These are phyloP conservation scores for Byasa hedistus DNA, from an alignment of 2,888 invertebrate species.

Conservation along the genomic window DNA sequence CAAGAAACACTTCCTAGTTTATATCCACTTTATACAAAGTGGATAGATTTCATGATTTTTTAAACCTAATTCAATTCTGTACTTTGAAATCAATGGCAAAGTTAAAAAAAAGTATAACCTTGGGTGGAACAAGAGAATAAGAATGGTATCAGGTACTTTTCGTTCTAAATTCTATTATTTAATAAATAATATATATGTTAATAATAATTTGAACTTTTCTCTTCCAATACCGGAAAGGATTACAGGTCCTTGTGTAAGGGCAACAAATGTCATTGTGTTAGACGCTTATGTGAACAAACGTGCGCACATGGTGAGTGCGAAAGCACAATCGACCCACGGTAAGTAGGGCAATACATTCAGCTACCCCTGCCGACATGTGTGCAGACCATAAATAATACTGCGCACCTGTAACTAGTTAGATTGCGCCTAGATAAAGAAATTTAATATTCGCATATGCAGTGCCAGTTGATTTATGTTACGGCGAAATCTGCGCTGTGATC, in stretches of 20 bases:
- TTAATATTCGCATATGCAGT: conserved; percentile 55
- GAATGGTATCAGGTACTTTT: too few species aligned
- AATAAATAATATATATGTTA: too few species aligned
- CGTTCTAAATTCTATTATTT: too few species aligned
- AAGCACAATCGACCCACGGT: conserved; percentile 55
- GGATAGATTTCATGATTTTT: too few species aligned
- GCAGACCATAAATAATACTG: conserved; percentile 64
- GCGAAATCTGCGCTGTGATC: conserved; percentile 24
- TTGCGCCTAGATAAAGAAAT: conserved; percentile 68
- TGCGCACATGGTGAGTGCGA: conserved; percentile 46
- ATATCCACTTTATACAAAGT: too few species aligned
- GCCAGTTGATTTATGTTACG: conserved; percentile 52
- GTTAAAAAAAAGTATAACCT: too few species aligned
- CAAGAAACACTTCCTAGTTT: too few species aligned
- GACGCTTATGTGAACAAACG: conserved; percentile 35
- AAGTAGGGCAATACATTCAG: conserved; percentile 69
- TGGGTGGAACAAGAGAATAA: too few species aligned
- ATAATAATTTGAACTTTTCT: too few species aligned
- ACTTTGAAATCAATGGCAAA: too few species aligned
- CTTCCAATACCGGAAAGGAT: too few species aligned
- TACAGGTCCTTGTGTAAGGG: not conserved
- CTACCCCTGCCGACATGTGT: conserved; percentile 62
- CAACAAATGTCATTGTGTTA: conserved; percentile 36
- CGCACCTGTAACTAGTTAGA: conserved; percentile 71
- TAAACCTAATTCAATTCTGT: too few species aligned